Evolutionary conservation across 1,140 invertebrate genomes (phyloP).

Genomic region (Leptestheria dahalacensis): DNA sequence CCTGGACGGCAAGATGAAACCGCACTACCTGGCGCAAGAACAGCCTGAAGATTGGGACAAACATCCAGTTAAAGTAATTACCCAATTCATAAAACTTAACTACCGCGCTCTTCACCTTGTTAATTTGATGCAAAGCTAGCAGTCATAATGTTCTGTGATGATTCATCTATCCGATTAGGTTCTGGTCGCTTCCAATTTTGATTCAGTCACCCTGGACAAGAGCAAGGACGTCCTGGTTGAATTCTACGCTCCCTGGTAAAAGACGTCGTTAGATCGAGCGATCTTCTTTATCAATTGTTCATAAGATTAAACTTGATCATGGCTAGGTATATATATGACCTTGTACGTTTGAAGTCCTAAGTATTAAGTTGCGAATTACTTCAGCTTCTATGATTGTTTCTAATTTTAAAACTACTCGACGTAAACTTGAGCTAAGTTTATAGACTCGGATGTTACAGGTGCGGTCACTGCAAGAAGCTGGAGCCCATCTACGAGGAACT

Average conservation of each 20-base stretch:
- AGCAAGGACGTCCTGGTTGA: conserved; percentile 91
- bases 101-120: too few relatives aligned
- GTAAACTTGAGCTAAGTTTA: too few relatives aligned
- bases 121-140: too few relatives aligned
- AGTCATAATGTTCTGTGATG: too few relatives aligned
- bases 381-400: background rate
- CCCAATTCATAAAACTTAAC: too few relatives aligned
- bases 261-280: too few relatives aligned
- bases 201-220: conserved; percentile 76
- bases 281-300: too few relatives aligned
- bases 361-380: background rate
- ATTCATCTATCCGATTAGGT: conserved; percentile 26
- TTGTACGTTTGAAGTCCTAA: too few relatives aligned
- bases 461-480: conserved; percentile 91
- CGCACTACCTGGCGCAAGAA: conserved; percentile 83
- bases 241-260: conserved; percentile 97
- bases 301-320: too few relatives aligned
- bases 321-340: too few relatives aligned
- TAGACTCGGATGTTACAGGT: too few relatives aligned
- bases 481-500: conserved; percentile 86
- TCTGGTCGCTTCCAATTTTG: conserved; percentile 90
- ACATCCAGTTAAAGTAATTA: conserved; percentile 59
- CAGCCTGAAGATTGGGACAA: conserved; percentile 95
- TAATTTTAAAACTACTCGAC: too few relatives aligned
- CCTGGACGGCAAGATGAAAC: conserved; percentile 82